Percentiles rank a stretch among this genome's conserved stretches.
Conservation (phyloP, 1,140 invertebrate species). For the Drosophila rufa region DNA sequence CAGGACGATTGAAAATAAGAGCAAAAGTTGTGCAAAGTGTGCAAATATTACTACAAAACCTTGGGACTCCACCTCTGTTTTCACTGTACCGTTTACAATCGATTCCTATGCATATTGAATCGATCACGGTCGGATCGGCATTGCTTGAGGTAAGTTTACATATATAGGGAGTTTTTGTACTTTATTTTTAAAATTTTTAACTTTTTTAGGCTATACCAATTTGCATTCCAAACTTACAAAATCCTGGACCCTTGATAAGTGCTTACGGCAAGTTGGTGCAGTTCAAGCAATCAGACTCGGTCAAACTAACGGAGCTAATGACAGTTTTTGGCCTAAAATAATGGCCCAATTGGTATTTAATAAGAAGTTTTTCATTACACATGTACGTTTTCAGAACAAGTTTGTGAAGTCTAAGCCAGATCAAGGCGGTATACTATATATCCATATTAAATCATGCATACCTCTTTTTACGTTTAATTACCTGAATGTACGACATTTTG, state of each 20-base stretch:
- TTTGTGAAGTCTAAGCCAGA: not conserved
- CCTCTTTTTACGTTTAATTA: not conserved
- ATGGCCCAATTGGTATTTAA: not conserved
- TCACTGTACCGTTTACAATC: too few relatives aligned
- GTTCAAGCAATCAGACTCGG: not conserved
- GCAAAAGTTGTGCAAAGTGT: not conserved
- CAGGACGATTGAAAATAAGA: accelerated
- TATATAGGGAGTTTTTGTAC: not conserved
- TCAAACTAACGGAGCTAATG: not conserved
- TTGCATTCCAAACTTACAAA: not conserved
- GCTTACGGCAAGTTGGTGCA: not conserved
- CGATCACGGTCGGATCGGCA: not conserved
- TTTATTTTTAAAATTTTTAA: not conserved
- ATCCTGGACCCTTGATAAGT: not conserved
- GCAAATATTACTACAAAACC: not conserved
- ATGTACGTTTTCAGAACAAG: too few relatives aligned
- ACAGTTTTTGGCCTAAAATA: not conserved
- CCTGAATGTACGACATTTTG: too few relatives aligned
- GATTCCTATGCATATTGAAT: too few relatives aligned
- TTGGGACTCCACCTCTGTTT: not conserved
- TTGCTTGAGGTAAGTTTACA: constrained; percentile 4
- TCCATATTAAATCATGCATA: not conserved
- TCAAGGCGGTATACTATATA: not conserved
- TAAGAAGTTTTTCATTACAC: too few relatives aligned
- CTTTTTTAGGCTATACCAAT: not conserved